Base-by-base conservation (phyloP, 2,888 invertebrate genomes). In the Trypoxylon attenuatum region DNA sequence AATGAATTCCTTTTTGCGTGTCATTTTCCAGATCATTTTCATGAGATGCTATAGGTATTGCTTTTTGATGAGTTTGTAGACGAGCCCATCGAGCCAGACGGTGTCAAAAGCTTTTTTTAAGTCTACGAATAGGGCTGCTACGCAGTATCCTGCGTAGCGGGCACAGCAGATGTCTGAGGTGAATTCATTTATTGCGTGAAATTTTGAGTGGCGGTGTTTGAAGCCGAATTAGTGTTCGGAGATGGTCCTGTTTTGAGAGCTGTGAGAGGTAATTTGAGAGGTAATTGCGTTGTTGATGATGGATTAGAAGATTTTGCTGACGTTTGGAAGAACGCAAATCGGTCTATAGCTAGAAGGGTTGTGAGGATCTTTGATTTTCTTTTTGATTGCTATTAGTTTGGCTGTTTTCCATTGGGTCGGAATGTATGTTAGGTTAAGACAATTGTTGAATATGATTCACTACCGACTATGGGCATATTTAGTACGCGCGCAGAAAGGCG, bases 361-460 rank as follows among this genome's bases (percentile, higher is more conserved):
- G 0, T 5, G 0, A n/a, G 15, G 8, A 5, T 41, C 18, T 13
- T 59, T 52, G 0, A 6, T 18, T 5, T 46, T 46, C 18, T 52
- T 52, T 8, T 13, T 8, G 1, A 41, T 10, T 1, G 47, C 6
- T 0, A 59, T 22, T n/a, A 47, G 5, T 23, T 41, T 59, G 0
- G 47, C 41, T 10, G 18, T 18, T 38, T 51, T 57, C 57, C 51
- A 57, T n/a, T n/a, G n/a, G n/a, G n/a, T n/a, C n/a, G n/a, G n/a
- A n/a, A n/a, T n/a, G n/a, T n/a, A n/a, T n/a, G n/a, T n/a, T n/a
- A n/a, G n/a, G n/a, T n/a, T n/a, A n/a, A n/a, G n/a, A n/a, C n/a
- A n/a, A n/a, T n/a, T n/a, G n/a, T n/a, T n/a, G n/a, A n/a, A n/a
- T n/a, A n/a, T n/a, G n/a, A n/a, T n/a, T n/a, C n/a, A n/a, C n/a